A percentile compares a stretch with the other conserved stretches of the same genome.
Evolutionary conservation across 2,797 vertebrate species (phyloP).

Genomic region (Geotrypetes seraphini): DNA sequence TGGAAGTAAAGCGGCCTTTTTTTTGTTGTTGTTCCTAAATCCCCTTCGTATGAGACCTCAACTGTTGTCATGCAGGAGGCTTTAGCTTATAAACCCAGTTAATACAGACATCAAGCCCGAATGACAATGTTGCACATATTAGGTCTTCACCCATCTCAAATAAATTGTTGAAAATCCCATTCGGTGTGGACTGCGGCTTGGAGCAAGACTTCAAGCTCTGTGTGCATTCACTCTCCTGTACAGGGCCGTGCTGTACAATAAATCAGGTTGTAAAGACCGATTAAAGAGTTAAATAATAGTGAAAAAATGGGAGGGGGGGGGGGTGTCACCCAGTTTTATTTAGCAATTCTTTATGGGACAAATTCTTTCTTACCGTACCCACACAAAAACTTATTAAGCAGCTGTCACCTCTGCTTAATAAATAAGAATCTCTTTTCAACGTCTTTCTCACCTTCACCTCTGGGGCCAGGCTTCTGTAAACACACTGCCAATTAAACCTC

Average conservation of each 20-base stretch:
- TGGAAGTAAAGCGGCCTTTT: no score
- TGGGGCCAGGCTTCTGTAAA: slow-evolving; percentile 59
- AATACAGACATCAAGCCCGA: no score
- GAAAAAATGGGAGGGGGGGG: no score
- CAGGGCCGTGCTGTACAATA: background rate
- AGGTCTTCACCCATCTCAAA: no score
- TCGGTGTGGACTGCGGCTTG: no score
- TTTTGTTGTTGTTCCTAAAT: no score
- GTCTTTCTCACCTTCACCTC: slow-evolving; percentile 56
- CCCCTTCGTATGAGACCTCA: no score
- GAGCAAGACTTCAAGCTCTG: no score
- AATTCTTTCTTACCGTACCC: slow-evolving; percentile 15
- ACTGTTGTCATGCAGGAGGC: no score
- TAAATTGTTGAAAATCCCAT: no score
- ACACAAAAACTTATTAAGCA: slow-evolving; percentile 80
- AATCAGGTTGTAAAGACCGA: background rate
- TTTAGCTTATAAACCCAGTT: no score
- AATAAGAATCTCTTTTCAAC: slow-evolving; percentile 93
- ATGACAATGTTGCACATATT: no score
- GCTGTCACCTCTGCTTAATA: slow-evolving; percentile 92
- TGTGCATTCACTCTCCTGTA: background rate
- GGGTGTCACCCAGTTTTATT: slow-evolving; percentile 30
- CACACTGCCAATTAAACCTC: slow-evolving; percentile 89
- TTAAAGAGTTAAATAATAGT: accelerated
- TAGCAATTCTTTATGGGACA: slow-evolving; percentile 1